Evolutionary conservation across 2,113 vertebrate genomes (phyloP).

Genomic region (Cheirogaleus medius): DNA sequence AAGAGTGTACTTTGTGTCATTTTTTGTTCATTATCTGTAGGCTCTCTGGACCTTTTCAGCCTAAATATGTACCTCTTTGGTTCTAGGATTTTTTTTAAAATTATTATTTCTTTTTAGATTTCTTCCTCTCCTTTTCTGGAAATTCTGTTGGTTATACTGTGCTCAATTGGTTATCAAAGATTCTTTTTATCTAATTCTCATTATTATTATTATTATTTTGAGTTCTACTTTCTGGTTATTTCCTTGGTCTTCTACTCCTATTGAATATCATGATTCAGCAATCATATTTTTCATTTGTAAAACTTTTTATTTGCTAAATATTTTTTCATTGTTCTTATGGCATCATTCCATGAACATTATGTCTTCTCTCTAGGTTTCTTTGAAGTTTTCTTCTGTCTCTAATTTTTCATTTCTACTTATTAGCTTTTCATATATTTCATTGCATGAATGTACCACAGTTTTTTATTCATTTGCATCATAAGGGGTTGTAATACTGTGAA

Average conservation of each 20-base stretch:
- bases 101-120: background rate
- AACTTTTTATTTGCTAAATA: background rate
- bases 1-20: background rate
- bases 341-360: background rate
- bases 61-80: background rate
- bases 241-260: background rate
- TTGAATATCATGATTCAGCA: background rate
- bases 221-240: background rate
- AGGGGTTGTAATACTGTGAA: background rate
- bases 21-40: background rate
- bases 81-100: background rate
- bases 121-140: background rate
- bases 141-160: background rate
- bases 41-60: background rate
- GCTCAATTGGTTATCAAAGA: background rate
- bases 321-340: background rate
- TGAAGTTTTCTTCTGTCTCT: background rate
- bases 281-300: background rate
- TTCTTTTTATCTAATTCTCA: background rate
- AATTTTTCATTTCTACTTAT: background rate
- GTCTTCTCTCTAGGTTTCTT: background rate
- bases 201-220: background rate
- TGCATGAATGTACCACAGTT: background rate
- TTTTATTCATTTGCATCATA: background rate
- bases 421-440: background rate